These are phyloP conservation scores for Lycia hirtaria DNA, from an alignment of 2,888 invertebrate genomes.

Conservation along the genomic window DNA sequence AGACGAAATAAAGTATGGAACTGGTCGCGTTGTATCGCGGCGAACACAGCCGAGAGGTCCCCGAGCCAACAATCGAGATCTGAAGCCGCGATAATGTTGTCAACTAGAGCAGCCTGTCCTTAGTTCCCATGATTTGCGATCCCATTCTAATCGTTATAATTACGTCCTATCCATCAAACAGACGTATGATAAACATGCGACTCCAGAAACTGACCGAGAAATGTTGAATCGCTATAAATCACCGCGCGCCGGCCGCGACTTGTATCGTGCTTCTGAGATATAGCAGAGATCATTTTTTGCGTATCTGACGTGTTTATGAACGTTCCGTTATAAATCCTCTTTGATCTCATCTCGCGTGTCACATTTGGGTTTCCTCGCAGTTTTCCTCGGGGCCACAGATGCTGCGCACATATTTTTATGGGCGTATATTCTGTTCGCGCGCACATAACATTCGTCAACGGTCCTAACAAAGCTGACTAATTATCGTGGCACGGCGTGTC, in stretches of 20 bases:
- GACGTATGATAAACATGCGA: conserved; percentile 75
- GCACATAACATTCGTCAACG: conserved; percentile 71
- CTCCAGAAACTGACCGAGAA: conserved; percentile 61
- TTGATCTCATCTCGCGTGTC: conserved; percentile 77
- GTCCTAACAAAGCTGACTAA: conserved; percentile 85
- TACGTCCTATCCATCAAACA: conserved; percentile 79
- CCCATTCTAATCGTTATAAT: conserved; percentile 82
- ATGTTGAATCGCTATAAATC: conserved; percentile 68
- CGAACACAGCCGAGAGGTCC: conserved; percentile 58
- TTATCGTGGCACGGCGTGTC: conserved; percentile 83
- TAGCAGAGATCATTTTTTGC: conserved; percentile 81
- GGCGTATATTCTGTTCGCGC: conserved; percentile 61
- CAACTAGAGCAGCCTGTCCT: conserved; percentile 77
- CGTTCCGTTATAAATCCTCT: conserved; percentile 71
- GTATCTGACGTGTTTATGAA: conserved; percentile 77
- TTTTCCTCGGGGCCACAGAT: conserved; percentile 54
- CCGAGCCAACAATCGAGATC: conserved; percentile 80
- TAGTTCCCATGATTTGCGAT: conserved; percentile 83
- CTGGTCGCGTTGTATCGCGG: conserved; percentile 53
- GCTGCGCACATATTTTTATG: conserved; percentile 62
- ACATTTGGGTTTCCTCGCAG: conserved; percentile 53
- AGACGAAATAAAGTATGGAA: conserved; percentile 77
- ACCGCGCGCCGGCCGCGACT: conserved; percentile 49
- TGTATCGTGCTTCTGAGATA: conserved; percentile 63
- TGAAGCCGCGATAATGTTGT: conserved; percentile 75